Conservation (phyloP, 2,888 invertebrate genomes). For the Dasysyrphus tricinctus region DNA sequence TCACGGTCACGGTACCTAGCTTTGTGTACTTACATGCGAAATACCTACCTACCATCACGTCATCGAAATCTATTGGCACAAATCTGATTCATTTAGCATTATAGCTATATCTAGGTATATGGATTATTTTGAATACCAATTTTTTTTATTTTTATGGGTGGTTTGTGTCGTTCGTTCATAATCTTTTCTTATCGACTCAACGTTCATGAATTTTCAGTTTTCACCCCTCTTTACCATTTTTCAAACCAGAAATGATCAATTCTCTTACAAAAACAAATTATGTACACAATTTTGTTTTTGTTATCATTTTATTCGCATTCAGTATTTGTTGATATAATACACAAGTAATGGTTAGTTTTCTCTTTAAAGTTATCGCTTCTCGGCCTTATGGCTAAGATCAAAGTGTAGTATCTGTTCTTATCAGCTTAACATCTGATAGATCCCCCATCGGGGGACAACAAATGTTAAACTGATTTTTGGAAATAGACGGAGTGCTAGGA, state of each 20-base stretch:
- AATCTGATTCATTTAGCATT: too few species aligned
- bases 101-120: too few species aligned
- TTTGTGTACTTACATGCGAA: too few species aligned
- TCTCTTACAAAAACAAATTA: not conserved
- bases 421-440: conserved; percentile 28
- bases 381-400: conserved; percentile 29
- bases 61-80: too few species aligned
- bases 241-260: not conserved
- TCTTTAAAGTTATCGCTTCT: not conserved
- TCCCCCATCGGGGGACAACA: conserved; percentile 23
- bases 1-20: too few species aligned
- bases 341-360: not conserved
- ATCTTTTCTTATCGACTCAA: too few species aligned
- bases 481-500: conserved; percentile 21
- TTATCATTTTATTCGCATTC: not conserved
- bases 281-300: not conserved
- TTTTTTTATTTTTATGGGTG: too few species aligned
- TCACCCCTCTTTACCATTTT: not conserved
- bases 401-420: conserved; percentile 29
- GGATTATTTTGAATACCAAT: too few species aligned
- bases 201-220: too few species aligned
- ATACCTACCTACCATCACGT: too few species aligned
- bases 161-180: too few species aligned
- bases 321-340: not conserved
- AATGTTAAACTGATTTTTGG: conserved; percentile 29